phyloP scores from a whole-genome alignment of 2,113 vertebrate genomes.

The Herpailurus yagouaroundi region DNA sequence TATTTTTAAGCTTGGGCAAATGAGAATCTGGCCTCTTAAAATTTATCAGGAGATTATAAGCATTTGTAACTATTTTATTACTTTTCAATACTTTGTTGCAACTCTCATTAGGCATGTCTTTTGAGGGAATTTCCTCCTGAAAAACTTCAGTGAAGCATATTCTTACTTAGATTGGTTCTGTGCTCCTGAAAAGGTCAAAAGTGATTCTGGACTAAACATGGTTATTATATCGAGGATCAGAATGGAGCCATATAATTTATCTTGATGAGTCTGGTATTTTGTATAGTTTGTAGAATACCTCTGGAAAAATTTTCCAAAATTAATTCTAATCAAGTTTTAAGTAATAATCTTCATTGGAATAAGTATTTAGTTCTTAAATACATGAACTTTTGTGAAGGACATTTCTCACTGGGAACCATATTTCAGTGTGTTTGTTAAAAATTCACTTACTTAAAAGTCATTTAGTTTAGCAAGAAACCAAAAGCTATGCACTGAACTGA shows the following conservation, averaged over 20 bases:
- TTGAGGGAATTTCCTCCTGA: not conserved
- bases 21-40: not conserved
- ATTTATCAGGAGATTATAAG: not conserved
- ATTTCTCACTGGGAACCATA: not conserved
- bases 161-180: not conserved
- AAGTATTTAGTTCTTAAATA: constrained; percentile 12
- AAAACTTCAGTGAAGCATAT: not conserved
- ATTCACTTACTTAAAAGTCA: not conserved
- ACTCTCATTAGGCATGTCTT: not conserved
- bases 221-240: not conserved
- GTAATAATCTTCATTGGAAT: not conserved
- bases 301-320: not conserved
- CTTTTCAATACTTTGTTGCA: not conserved
- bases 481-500: not conserved
- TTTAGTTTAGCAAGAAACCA: not conserved
- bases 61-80: not conserved
- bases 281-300: not conserved
- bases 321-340: constrained; percentile 34
- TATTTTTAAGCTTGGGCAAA: not conserved
- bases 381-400: not conserved
- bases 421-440: constrained; percentile 11
- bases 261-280: not conserved
- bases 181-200: not conserved
- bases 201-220: not conserved
- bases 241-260: not conserved